A percentile compares a stretch with the other conserved stretches of the same genome.
Evolutionary conservation across 2,888 invertebrate genomes (phyloP).

Genomic region (Apodemia mormo): DNA sequence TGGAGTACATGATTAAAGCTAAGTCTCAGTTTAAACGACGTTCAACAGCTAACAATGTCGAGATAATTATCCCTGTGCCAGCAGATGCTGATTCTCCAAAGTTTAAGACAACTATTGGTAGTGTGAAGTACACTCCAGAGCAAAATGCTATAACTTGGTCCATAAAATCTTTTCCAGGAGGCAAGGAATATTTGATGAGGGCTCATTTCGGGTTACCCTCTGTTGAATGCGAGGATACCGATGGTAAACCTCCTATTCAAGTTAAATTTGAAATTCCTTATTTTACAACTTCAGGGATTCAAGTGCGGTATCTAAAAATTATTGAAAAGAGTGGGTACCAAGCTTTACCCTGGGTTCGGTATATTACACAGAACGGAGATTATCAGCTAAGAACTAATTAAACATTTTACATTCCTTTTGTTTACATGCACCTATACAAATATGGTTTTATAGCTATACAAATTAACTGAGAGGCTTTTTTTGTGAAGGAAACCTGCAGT

Average conservation of each 20-base stretch:
- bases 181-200: constrained; percentile 98
- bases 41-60: constrained; percentile 99
- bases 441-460: constrained; percentile 40
- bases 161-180: constrained; percentile 98
- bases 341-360: constrained; percentile 99
- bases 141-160: constrained; percentile 98
- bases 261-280: constrained; percentile 99
- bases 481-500: too few species aligned
- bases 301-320: constrained; percentile 97
- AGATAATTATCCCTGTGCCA: constrained; percentile 97
- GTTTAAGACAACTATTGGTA: constrained; percentile 98
- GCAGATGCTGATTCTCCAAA: constrained; percentile 99
- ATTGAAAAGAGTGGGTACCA: constrained; percentile 99
- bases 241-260: constrained; percentile 98
- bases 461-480: too few species aligned
- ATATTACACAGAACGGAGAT: constrained; percentile 99
- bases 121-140: constrained; percentile 98
- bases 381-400: constrained; percentile 97
- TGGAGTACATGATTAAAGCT: constrained; percentile 99
- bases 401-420: constrained; percentile 34
- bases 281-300: constrained; percentile 99
- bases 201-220: constrained; percentile 99
- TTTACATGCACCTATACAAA: constrained; percentile 48
- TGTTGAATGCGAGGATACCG: constrained; percentile 95
- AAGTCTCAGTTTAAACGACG: constrained; percentile 98